Percentiles rank a stretch among this genome's conserved stretches.
Conservation (phyloP, 2,797 vertebrate species). For the Telmatherina bonti region DNA sequence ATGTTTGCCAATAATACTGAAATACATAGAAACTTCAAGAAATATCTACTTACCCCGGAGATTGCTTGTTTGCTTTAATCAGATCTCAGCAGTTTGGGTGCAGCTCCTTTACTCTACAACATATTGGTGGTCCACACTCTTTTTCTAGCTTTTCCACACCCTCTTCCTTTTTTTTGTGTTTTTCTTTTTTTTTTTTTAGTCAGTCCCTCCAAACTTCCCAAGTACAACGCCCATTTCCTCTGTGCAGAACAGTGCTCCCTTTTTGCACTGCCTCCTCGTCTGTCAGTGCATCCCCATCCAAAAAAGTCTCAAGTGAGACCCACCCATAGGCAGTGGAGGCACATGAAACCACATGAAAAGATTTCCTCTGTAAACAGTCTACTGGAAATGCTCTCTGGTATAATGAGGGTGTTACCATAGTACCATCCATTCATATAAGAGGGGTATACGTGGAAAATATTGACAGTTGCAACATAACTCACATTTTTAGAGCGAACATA, state of each 20-base stretch:
- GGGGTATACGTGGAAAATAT: constrained; percentile 38
- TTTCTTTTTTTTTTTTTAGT: constrained; percentile 7
- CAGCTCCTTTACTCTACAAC: constrained; percentile 36
- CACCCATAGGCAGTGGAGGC: constrained; percentile 68
- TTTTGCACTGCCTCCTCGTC: constrained; percentile 53
- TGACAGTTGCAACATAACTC: constrained; percentile 43
- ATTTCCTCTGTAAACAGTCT: constrained; percentile 52
- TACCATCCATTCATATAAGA: constrained; percentile 20
- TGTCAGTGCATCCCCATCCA: constrained; percentile 55
- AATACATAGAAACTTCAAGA: constrained; percentile 5
- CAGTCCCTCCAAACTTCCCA: constrained; percentile 71
- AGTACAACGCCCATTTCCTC: constrained; percentile 81
- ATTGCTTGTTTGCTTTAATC: constrained; percentile 28
- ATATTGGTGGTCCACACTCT: constrained; percentile 66
- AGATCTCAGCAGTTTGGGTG: constrained; percentile 34
- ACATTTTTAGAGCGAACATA: constrained; percentile 18
- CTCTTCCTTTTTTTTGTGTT: constrained; percentile 60
- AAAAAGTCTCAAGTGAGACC: constrained; percentile 63
- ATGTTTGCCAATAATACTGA: not conserved
- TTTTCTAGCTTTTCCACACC: constrained; percentile 64
- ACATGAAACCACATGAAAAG: constrained; percentile 65
- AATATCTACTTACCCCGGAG: constrained; percentile 50
- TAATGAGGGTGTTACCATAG: constrained; percentile 22
- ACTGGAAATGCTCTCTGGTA: constrained; percentile 9
- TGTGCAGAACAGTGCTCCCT: constrained; percentile 72